These are phyloP conservation scores for Drosophila mulleri DNA, from an alignment of 2,888 invertebrate species.

Conservation along the genomic window DNA sequence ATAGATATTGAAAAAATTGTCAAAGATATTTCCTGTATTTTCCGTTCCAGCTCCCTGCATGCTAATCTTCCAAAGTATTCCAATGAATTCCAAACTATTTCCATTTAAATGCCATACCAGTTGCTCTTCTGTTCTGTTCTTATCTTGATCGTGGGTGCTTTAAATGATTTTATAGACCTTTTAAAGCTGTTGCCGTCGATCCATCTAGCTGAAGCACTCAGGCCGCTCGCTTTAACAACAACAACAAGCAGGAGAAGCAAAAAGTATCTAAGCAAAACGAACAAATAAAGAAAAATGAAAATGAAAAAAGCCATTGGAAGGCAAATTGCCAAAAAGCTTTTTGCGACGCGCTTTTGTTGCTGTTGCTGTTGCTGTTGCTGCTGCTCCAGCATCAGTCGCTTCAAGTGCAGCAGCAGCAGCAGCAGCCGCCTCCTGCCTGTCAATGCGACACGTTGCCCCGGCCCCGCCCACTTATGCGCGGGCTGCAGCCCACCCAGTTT, in stretches of 20 bases:
- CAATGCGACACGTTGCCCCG: slow-evolving; percentile 54
- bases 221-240: slow-evolving; percentile 21
- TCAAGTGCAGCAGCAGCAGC: slow-evolving; percentile 60
- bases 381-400: slow-evolving; percentile 44
- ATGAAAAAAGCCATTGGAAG: slow-evolving; percentile 51
- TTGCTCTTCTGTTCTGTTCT: background rate
- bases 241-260: slow-evolving; percentile 4
- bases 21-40: background rate
- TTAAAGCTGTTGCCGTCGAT: slow-evolving; percentile 20
- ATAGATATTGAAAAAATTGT: too few species aligned
- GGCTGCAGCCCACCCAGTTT: slow-evolving; percentile 45
- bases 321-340: slow-evolving; percentile 80
- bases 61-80: background rate
- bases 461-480: slow-evolving; percentile 1
- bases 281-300: slow-evolving; percentile 11
- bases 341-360: slow-evolving; percentile 41
- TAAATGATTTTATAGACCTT: slow-evolving; percentile 11
- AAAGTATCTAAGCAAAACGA: slow-evolving; percentile 3
- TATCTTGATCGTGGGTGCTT: slow-evolving; percentile 1
- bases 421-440: slow-evolving; percentile 55
- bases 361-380: slow-evolving; percentile 13
- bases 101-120: background rate
- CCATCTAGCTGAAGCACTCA: slow-evolving; percentile 27
- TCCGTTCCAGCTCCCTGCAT: background rate
- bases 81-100: background rate